Conservation (phyloP, 1,140 invertebrate genomes). For the Euschistus heros region DNA sequence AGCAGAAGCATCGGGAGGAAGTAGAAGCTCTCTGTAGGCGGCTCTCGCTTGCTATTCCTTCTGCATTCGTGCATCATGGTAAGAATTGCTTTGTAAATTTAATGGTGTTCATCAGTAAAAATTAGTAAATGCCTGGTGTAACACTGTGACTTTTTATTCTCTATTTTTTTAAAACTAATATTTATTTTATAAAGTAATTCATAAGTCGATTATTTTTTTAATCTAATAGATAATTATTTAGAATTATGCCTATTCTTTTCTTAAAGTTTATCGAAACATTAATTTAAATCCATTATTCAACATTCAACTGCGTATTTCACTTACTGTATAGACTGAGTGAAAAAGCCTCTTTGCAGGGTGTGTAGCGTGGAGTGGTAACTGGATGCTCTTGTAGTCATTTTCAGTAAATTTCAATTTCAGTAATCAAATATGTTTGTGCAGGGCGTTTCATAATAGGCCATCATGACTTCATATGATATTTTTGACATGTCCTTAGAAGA, state of each 20-base stretch:
- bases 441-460: too few relatives aligned
- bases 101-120: too few relatives aligned
- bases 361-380: too few relatives aligned
- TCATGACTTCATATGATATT: too few relatives aligned
- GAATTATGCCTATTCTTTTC: not conserved
- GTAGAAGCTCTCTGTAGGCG: conserved; percentile 29
- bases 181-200: not conserved
- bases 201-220: not conserved
- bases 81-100: not conserved
- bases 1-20: conserved; percentile 29
- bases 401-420: too few relatives aligned
- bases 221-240: not conserved
- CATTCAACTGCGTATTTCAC: too few relatives aligned
- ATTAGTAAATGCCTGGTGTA: not conserved
- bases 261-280: not conserved
- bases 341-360: too few relatives aligned
- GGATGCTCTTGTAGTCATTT: too few relatives aligned
- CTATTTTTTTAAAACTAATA: not conserved
- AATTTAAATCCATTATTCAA: too few relatives aligned
- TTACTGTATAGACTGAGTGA: too few relatives aligned
- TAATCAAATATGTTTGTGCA: too few relatives aligned
- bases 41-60: conserved; percentile 5
- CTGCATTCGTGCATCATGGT: not conserved
- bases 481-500: too few relatives aligned
- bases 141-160: not conserved